Conservation (phyloP, 2,797 vertebrate species). For the Eulemur rubriventer region DNA sequence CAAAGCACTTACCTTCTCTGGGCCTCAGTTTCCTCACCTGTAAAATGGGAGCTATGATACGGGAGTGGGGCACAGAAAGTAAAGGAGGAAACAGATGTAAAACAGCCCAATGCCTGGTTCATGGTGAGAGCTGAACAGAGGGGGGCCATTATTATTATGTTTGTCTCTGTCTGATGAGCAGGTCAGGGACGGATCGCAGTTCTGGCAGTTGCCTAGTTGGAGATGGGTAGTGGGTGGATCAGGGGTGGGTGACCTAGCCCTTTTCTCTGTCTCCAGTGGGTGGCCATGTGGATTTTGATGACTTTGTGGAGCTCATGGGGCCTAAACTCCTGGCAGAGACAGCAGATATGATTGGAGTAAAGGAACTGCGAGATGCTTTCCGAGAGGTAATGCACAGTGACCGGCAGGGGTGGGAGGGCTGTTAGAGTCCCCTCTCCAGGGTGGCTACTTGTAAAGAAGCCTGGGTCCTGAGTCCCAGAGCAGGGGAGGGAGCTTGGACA, state of each 20-base stretch:
- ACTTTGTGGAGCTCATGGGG: conserved; percentile 99
- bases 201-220: not conserved
- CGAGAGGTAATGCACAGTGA: conserved; percentile 88
- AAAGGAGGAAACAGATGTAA: not conserved
- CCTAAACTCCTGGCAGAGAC: conserved; percentile 98
- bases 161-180: not conserved
- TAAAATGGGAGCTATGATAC: not conserved
- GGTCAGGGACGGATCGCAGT: not conserved
- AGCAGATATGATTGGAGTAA: conserved; percentile 98
- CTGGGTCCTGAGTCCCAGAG: not conserved
- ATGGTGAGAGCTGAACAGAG: not conserved
- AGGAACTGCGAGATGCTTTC: conserved; percentile 97
- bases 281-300: conserved; percentile 98
- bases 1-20: not conserved
- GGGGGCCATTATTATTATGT: not conserved
- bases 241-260: not conserved
- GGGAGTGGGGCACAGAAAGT: not conserved
- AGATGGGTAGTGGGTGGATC: not conserved
- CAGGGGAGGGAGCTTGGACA: not conserved
- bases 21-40: not conserved
- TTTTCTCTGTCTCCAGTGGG: conserved; percentile 89
- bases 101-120: not conserved
- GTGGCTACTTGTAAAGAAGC: not conserved
- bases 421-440: not conserved
- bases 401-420: rapidly evolving